A percentile compares a stretch with the other conserved stretches of the same genome.
Conservation (phyloP, 2,797 vertebrate genomes). For the Arrhamphus sclerolepis region DNA sequence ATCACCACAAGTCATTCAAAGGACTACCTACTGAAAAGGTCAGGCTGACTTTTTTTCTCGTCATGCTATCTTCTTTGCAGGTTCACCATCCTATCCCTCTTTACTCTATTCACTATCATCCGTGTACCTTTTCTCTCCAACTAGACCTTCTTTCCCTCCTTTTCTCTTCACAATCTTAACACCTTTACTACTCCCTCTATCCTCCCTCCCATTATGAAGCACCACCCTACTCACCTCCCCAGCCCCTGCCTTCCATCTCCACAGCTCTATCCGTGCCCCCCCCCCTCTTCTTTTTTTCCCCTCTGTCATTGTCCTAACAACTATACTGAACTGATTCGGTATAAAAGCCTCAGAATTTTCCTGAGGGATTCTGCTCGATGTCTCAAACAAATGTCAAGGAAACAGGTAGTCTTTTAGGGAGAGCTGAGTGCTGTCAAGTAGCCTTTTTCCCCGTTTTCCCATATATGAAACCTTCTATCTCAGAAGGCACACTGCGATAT, state of each 20-base stretch:
- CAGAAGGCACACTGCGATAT: conserved; percentile 29
- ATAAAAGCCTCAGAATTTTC: conserved; percentile 53
- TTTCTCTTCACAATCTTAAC: conserved; percentile 20
- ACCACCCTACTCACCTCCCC: background rate
- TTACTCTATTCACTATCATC: conserved; percentile 10
- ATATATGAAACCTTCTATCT: no score
- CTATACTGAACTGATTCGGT: conserved; percentile 48
- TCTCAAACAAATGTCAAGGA: conserved; percentile 65
- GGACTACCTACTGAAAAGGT: conserved; percentile 40
- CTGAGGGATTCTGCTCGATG: conserved; percentile 42
- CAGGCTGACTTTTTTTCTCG: conserved; percentile 2
- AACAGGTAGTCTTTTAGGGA: conserved; percentile 57
- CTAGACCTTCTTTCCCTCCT: background rate
- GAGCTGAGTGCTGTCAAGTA: conserved; percentile 53
- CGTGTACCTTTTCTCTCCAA: background rate
- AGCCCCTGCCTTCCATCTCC: conserved; percentile 23
- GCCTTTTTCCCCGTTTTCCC: no score
- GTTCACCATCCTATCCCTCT: conserved; percentile 1
- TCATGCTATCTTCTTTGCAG: conserved; percentile 9
- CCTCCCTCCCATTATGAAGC: conserved; percentile 14
- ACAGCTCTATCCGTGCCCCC: conserved; percentile 24
- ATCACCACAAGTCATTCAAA: conserved; percentile 44
- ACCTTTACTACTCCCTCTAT: background rate
- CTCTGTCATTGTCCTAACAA: conserved; percentile 48
- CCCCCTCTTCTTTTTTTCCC: background rate